Percentiles rank a stretch among this genome's conserved stretches.
Conservation (phyloP, 2,888 invertebrate species). For the Plebejus anna region DNA sequence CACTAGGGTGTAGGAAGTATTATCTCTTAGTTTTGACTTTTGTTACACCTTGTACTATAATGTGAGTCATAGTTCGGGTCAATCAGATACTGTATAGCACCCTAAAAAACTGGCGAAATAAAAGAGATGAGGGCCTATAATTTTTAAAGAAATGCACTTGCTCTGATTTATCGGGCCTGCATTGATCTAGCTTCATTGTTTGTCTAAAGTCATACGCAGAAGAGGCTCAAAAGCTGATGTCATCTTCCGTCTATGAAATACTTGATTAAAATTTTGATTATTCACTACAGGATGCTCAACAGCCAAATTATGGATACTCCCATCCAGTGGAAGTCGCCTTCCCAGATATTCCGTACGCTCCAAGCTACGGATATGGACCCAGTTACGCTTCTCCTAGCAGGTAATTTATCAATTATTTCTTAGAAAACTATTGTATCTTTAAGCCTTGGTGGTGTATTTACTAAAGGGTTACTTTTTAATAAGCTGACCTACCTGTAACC, state of each 20-base stretch:
- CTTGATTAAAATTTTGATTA: not conserved
- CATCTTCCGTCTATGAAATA: not conserved
- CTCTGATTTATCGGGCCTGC: too few species aligned
- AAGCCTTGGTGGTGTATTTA: not conserved
- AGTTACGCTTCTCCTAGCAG: conserved; percentile 52
- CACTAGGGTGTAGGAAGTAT: too few species aligned
- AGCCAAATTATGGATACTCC: conserved; percentile 54
- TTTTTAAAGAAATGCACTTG: too few species aligned
- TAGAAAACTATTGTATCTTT: too few species aligned
- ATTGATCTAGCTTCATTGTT: too few species aligned
- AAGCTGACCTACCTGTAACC: conserved; percentile 10
- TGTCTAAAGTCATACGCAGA: too few species aligned
- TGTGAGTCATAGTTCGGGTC: too few species aligned
- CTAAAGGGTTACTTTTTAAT: not conserved
- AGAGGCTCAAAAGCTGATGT: conserved; percentile 7
- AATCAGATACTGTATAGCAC: too few species aligned
- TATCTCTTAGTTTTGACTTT: too few species aligned
- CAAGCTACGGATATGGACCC: conserved; percentile 60
- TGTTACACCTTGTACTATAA: too few species aligned
- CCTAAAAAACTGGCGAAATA: too few species aligned
- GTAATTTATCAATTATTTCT: conserved; percentile 43
- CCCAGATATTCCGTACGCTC: conserved; percentile 68
- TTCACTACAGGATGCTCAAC: conserved; percentile 51
- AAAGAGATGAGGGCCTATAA: too few species aligned
- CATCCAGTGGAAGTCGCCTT: conserved; percentile 58